Percentiles rank a stretch among this genome's conserved stretches.
Conservation (phyloP, 2,797 vertebrate genomes). For the Leptatherina wallacei region DNA sequence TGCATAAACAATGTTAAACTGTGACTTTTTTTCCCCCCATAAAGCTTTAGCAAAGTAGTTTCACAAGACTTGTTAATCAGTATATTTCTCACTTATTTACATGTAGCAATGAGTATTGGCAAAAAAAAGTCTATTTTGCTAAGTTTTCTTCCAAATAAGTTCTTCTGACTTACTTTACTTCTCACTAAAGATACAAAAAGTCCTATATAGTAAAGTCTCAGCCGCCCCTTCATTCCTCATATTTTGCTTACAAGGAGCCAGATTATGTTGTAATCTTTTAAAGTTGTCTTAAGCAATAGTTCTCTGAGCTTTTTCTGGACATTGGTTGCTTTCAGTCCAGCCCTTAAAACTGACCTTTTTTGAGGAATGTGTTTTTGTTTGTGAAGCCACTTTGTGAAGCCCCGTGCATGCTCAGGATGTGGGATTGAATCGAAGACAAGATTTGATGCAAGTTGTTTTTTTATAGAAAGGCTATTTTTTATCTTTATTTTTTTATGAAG, state of each 20-base stretch:
- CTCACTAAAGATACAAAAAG: neutral
- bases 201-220: neutral
- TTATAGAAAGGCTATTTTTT: neutral
- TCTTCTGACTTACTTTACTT: neutral
- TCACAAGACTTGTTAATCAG: neutral
- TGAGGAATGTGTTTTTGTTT: neutral
- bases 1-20: constrained; percentile 15
- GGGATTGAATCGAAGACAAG: no score
- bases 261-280: neutral
- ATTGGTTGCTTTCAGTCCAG: neutral
- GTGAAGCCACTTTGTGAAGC: neutral
- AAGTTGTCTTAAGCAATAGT: no score
- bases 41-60: constrained; percentile 3
- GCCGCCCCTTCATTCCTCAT: neutral
- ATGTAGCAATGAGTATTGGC: neutral
- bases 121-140: neutral
- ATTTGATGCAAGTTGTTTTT: no score
- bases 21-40: neutral
- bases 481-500: neutral
- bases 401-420: neutral
- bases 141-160: neutral
- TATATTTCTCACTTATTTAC: neutral
- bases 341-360: neutral
- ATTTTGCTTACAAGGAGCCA: neutral
- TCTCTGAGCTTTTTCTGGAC: no score